phyloP scores from a whole-genome alignment of 1,140 invertebrate genomes.

The Formica selysi region DNA sequence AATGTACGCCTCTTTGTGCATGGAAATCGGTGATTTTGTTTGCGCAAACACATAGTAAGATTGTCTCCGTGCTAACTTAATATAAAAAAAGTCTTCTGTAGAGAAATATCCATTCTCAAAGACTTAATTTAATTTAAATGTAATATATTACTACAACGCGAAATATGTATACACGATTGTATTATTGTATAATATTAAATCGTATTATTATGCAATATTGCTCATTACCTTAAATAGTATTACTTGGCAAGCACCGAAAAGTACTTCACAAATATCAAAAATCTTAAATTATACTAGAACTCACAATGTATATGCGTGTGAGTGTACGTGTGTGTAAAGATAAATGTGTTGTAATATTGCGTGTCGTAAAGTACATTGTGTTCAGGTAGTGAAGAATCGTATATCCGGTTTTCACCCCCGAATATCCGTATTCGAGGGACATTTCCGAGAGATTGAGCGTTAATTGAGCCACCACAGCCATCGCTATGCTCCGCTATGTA shows the following conservation, averaged over 20 bases:
- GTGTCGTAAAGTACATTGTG: not conserved
- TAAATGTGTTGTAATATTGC: not conserved
- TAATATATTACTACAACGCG: not conserved
- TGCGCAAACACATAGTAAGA: not conserved
- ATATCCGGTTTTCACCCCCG: not conserved
- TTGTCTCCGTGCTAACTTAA: not conserved
- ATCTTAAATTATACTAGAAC: too few species aligned
- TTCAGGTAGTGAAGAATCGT: not conserved
- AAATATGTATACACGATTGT: not conserved
- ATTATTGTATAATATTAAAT: not conserved
- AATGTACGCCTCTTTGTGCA: not conserved
- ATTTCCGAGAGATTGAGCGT: slow-evolving; percentile 17
- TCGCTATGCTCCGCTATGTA: slow-evolving; percentile 41
- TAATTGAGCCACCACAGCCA: slow-evolving; percentile 16
- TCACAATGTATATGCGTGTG: too few species aligned
- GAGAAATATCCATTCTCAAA: slow-evolving; percentile 12
- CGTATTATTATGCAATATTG: not conserved
- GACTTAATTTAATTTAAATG: not conserved
- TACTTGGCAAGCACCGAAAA: too few species aligned
- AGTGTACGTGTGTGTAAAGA: too few species aligned
- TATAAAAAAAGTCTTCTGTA: not conserved
- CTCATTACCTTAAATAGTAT: too few species aligned
- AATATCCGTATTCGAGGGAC: not conserved
- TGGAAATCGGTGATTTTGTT: not conserved
- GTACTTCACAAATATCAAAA: not conserved